Evolutionary conservation across 2,888 invertebrate genomes (phyloP).

Genomic region (Eledone cirrhosa): DNA sequence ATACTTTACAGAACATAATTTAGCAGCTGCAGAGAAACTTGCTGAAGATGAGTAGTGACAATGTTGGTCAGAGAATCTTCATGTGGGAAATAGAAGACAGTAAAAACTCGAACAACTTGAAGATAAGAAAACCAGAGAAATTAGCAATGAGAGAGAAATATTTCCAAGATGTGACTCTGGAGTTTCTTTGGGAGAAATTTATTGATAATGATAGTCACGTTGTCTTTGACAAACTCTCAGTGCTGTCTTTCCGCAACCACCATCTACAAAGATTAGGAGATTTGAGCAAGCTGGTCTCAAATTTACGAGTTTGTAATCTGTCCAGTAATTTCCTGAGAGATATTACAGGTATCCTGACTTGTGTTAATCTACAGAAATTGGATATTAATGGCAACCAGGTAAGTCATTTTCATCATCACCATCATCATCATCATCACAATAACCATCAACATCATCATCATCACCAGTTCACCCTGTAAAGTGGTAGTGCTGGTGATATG

Average conservation of each 20-base stretch:
- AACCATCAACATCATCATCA: too few relatives aligned
- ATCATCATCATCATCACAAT: neutral
- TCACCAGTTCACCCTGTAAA: too few relatives aligned
- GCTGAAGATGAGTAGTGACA: too few relatives aligned
- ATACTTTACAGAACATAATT: too few relatives aligned
- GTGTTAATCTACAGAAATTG: constrained; percentile 61
- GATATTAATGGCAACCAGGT: constrained; percentile 64
- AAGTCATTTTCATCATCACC: constrained; percentile 1
- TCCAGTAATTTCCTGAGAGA: constrained; percentile 62
- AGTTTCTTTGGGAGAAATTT: constrained; percentile 50
- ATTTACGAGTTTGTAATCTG: constrained; percentile 58
- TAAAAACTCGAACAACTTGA: too few relatives aligned
- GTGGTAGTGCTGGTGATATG: too few relatives aligned
- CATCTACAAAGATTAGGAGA: constrained; percentile 60
- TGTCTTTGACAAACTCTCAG: constrained; percentile 47
- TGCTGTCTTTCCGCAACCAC: constrained; percentile 50
- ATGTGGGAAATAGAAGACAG: too few relatives aligned
- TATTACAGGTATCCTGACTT: constrained; percentile 57
- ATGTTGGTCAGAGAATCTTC: too few relatives aligned
- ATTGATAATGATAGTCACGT: constrained; percentile 40
- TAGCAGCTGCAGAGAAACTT: too few relatives aligned
- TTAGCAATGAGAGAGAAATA: constrained; percentile 47
- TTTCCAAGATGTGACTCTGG: constrained; percentile 50
- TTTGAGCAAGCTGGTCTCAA: constrained; percentile 51
- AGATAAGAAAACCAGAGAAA: neutral